Conservation (phyloP, 2,888 invertebrate species). For the Leptodirus hochenwartii region DNA sequence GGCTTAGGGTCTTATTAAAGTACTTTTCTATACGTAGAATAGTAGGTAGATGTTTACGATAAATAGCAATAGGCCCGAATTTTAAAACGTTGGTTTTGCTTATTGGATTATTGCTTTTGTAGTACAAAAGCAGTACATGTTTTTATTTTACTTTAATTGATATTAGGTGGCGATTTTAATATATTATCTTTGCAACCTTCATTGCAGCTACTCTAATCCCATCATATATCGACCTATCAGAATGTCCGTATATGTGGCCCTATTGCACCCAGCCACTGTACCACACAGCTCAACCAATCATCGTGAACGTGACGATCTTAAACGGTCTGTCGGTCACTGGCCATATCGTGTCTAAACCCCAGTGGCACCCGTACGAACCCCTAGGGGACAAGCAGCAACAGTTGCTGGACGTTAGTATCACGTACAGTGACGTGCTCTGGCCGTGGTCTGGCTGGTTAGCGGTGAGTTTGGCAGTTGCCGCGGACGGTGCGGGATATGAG, state of each 20-base stretch:
- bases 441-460: conserved; percentile 96
- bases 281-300: conserved; percentile 68
- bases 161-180: too few relatives aligned
- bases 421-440: conserved; percentile 72
- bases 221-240: conserved; percentile 82
- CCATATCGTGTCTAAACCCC: conserved; percentile 46
- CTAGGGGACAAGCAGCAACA: conserved; percentile 67
- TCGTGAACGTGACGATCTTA: conserved; percentile 84
- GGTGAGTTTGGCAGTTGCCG: conserved; percentile 50
- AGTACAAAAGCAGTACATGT: too few relatives aligned
- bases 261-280: conserved; percentile 93
- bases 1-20: too few relatives aligned
- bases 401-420: conserved; percentile 58
- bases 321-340: conserved; percentile 89
- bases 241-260: conserved; percentile 98
- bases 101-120: conserved; percentile 13
- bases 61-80: too few relatives aligned
- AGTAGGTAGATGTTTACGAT: too few relatives aligned
- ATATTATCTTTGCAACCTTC: too few relatives aligned
- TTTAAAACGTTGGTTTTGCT: too few relatives aligned
- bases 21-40: too few relatives aligned
- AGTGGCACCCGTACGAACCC: conserved; percentile 79
- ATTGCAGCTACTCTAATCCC: conserved; percentile 51
- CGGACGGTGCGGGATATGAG: conserved; percentile 47
- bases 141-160: too few relatives aligned